phyloP scores from a whole-genome alignment of 2,113 vertebrate species.

The Amphiprion ocellaris region DNA sequence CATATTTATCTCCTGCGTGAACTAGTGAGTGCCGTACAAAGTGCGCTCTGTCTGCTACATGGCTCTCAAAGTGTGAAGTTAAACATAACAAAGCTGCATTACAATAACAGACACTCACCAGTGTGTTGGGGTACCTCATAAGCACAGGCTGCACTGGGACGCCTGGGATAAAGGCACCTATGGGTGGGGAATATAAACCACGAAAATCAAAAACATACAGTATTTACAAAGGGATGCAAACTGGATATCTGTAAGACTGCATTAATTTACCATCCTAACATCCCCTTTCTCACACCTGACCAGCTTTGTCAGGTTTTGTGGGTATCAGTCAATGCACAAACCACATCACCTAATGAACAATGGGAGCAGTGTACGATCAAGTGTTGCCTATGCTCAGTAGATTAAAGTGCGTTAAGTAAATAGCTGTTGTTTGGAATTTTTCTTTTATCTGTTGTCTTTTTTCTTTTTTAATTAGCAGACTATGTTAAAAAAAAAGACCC shows the following conservation, averaged over 20 bases:
- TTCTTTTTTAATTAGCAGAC: too few species aligned
- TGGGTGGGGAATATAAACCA: background rate
- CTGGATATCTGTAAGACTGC: background rate
- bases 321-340: background rate
- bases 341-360: background rate
- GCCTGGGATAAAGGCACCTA: constrained; percentile 94
- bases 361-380: background rate
- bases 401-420: background rate
- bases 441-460: too few species aligned
- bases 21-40: background rate
- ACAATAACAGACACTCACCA: constrained; percentile 84
- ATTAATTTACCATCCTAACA: background rate
- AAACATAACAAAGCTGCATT: background rate
- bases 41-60: background rate
- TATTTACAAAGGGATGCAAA: background rate
- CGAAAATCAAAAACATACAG: background rate
- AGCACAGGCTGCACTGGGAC: constrained; percentile 94
- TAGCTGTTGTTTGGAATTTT: background rate
- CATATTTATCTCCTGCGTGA: background rate
- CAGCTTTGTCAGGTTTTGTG: too few species aligned
- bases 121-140: constrained; percentile 93
- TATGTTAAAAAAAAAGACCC: background rate
- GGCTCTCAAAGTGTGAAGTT: background rate
- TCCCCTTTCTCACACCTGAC: background rate
- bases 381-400: background rate